Base-by-base conservation (phyloP, 1,140 invertebrate genomes). In the Patella vulgata region DNA sequence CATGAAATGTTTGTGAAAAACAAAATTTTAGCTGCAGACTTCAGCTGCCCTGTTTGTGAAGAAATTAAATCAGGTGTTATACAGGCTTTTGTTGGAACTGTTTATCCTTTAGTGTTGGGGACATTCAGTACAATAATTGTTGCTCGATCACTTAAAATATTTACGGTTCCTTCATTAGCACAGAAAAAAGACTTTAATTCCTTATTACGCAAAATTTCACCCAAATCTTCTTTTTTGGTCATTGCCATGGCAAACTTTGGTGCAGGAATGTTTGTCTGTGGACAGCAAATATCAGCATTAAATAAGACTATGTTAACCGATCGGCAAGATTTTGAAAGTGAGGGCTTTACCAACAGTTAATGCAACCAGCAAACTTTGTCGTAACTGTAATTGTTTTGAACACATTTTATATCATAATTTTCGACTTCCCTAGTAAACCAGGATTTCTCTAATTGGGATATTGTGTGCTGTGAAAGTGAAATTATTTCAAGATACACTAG, bases 61-160 rank as follows among this genome's bases (percentile, higher is more conserved):
- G 52, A 54, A 25, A 44, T 30, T 1, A 19, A 47, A 31, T 63
- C 61, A 1, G 61, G 61, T 14, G 28, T 44, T 36, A 14, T 63
- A n/a, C 53, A 63, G 46, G 25, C 28, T 12, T 5, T 31, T 11
- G 17, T 48, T 17, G 61, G 54, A 9, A 47, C n/a, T n/a, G 3
- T 63, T 14, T 63, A 63, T 52, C 61, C 61, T 27, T 17, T 57
- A 39, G 27, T 56, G 9, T 27, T 63, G 5, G 54, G 39, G 1
- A 53, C 61, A 1, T n/a, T 63, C 25, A 14, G 40, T 6, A 51
- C 53, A 30, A 50, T 63, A 6, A 55, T 48, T 11, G 14, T 28
- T 11, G 61, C 61, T 4, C 33, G 61, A n/a, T 57, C 56, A 40
- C 57, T 57, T 30, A 36, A 63, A 53, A 63, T 54, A 0, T 50